Base-by-base conservation (phyloP, 30 jellyfish, hydroid and myxozoan genomes). In the Sanderia malayensis region DNA sequence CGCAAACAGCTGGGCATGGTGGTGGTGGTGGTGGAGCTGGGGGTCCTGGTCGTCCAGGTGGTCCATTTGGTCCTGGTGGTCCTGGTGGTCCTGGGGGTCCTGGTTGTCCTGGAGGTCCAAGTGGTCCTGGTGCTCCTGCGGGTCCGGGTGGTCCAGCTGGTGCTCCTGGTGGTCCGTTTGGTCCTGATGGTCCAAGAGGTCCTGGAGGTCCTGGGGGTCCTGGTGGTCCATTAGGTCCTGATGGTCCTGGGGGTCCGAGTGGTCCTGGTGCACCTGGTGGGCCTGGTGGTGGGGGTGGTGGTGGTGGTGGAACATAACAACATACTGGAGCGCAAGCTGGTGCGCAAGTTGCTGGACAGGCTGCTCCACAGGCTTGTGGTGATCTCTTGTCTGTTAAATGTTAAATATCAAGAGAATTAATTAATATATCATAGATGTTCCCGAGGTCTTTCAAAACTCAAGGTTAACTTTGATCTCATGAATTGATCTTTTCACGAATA, bases 211-310 rank as follows among this genome's bases (percentile, higher is more conserved):
- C 96, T 85, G 94, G 94, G 26, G 96, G 96, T 85, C 96, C 96
- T 65, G 96, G 96, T 66, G 99, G 99, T 81, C 99, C 99, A 80
- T 93, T 86, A 25, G 99, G 99, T 93, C 99, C 99, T 13, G 90
- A 33, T 52, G 96, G 96, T 82, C 99, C 99, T 68, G 97, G 97
- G 53, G 96, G 96, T 79, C 99, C 99, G 81, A 80, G 89, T 46
- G 99, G 96, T 87, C 99, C 99, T 82, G 96, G 97, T 37, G 96
- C 72, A 21, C 99, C 99, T 66, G 99, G 97, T 86, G 99, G 99
- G 88, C 97, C 97, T 69, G 99, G 99, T 86, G 99, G 99, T 87
- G 97, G 99, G 74, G 99, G 97, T 70, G 99, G 99, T 30, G 97
- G 98, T 64, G 97, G 97, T 65, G 85, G 86, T 37, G 93, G 85